phyloP scores from a whole-genome alignment of 2,888 invertebrate genomes.

The Heliconius erato region DNA sequence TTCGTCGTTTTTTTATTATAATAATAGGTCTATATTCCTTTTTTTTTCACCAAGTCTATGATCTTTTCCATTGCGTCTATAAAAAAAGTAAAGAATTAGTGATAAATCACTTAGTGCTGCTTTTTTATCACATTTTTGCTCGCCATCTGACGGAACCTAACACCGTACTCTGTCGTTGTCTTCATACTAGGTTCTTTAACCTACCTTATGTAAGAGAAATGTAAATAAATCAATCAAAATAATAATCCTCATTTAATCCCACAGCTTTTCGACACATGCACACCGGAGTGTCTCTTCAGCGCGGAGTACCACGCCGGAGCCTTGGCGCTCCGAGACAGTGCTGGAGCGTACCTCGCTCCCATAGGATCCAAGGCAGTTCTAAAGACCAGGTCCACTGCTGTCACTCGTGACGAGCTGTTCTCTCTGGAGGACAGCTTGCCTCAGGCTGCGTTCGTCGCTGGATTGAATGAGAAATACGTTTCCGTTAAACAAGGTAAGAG shows the following conservation, averaged over 20 bases:
- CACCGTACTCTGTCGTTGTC: not conserved
- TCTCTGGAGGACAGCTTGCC: constrained; percentile 98
- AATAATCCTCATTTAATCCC: not conserved
- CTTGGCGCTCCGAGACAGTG: constrained; percentile 88
- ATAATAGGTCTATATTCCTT: not conserved
- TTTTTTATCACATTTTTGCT: not conserved
- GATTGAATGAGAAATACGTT: constrained; percentile 96
- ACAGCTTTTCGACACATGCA: constrained; percentile 86
- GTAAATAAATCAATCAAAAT: not conserved
- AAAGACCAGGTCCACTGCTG: constrained; percentile 96
- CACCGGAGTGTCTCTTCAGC: constrained; percentile 93
- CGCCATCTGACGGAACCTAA: not conserved
- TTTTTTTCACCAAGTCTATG: not conserved
- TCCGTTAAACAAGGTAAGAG: constrained; percentile 97
- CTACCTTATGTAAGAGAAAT: not conserved
- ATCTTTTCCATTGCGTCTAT: not conserved
- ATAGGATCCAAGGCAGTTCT: constrained; percentile 98
- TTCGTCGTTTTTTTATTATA: not conserved
- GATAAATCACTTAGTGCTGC: not conserved
- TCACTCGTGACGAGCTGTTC: constrained; percentile 98
- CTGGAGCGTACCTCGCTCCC: constrained; percentile 96
- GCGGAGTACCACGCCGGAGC: constrained; percentile 97
- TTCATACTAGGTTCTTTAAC: not conserved
- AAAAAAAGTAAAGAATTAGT: not conserved
- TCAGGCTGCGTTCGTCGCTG: constrained; percentile 97